phyloP scores from a whole-genome alignment of 2,113 vertebrate species.

The Leptocoma aspasia region DNA sequence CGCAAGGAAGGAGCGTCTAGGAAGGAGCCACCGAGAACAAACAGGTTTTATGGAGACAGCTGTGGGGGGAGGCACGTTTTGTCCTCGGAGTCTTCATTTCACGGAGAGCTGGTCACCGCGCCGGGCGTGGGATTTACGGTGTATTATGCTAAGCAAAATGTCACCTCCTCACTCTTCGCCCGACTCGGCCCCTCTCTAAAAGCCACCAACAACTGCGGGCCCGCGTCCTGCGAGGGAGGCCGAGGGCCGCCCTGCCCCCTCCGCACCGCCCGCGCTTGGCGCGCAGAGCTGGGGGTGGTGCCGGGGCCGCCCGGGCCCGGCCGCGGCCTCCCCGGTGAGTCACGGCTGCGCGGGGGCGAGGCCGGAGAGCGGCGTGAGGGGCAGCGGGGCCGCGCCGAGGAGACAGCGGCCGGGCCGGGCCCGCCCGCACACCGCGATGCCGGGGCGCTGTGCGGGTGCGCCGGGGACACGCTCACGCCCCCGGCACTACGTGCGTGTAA shows the following conservation, averaged over 20 bases:
- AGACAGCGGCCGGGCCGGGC: background rate
- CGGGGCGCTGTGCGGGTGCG: background rate
- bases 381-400: background rate
- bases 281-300: background rate
- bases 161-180: background rate
- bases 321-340: slow-evolving; percentile 61
- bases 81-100: background rate
- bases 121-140: background rate
- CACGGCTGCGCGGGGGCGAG: slow-evolving; percentile 35
- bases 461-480: background rate
- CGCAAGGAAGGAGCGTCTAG: background rate
- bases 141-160: background rate
- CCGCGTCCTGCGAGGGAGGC: background rate
- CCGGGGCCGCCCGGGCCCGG: background rate
- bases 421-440: background rate
- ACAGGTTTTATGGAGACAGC: background rate
- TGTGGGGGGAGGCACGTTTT: background rate
- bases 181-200: background rate
- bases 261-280: slow-evolving; percentile 2
- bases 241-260: background rate
- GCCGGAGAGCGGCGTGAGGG: background rate
- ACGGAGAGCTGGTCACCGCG: background rate
- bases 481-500: background rate
- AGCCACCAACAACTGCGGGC: background rate
- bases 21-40: background rate